A percentile compares a stretch with the other conserved stretches of the same genome.
Evolutionary conservation across 2,888 invertebrate species (phyloP).

Genomic region (Cryptocephalus primarius): DNA sequence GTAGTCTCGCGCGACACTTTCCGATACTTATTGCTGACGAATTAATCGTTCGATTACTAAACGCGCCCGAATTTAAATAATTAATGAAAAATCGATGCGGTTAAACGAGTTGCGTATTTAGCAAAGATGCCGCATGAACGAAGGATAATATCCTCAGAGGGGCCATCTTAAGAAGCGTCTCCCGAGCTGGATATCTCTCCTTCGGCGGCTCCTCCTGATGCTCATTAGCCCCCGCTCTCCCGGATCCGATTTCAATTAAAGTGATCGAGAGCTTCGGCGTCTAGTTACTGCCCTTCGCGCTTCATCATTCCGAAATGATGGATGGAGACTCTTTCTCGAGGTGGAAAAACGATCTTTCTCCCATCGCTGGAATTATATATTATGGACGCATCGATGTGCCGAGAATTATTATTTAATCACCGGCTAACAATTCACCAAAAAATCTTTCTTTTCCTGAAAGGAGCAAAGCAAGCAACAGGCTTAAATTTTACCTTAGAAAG

Average conservation of each 20-base stretch:
- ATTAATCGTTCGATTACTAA: no score
- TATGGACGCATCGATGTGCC: no score
- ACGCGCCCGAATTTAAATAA: constrained; percentile 16
- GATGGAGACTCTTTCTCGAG: constrained; percentile 16
- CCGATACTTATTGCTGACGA: no score
- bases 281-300: constrained; percentile 32
- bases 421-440: no score
- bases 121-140: constrained; percentile 21
- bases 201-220: constrained; percentile 21
- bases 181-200: constrained; percentile 15
- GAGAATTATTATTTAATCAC: no score
- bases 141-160: constrained; percentile 31
- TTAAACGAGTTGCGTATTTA: constrained; percentile 30
- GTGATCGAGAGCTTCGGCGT: constrained; percentile 35
- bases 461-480: no score
- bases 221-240: constrained; percentile 30
- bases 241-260: constrained; percentile 38
- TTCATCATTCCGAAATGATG: constrained; percentile 32
- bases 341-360: no score
- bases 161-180: constrained; percentile 27
- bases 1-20: no score
- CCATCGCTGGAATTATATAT: no score
- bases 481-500: no score
- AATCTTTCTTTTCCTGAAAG: no score
- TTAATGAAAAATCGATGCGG: constrained; percentile 29